Evolutionary conservation across 2,797 vertebrate genomes (phyloP).

Genomic region (Graptemys geographica): DNA sequence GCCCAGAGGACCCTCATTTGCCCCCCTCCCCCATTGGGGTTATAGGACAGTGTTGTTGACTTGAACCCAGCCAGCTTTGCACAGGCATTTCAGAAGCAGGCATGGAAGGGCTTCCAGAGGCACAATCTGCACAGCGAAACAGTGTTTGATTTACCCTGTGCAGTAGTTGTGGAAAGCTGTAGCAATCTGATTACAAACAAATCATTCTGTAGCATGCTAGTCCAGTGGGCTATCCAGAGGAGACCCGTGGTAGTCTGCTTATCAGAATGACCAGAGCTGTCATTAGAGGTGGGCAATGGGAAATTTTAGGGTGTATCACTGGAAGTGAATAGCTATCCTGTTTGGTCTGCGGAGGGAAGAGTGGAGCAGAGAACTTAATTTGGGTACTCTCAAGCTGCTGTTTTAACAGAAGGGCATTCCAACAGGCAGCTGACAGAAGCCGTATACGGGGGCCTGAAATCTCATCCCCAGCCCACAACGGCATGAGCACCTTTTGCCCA

Average conservation of each 20-base stretch:
- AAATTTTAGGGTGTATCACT: not conserved
- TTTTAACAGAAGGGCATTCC: slow-evolving; percentile 59
- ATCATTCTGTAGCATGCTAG: accelerated
- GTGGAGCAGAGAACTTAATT: slow-evolving; percentile 57
- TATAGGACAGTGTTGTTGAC: not conserved
- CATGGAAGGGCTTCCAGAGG: not conserved
- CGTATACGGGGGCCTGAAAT: slow-evolving; percentile 62
- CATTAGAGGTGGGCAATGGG: not conserved
- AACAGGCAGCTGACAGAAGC: slow-evolving; percentile 69
- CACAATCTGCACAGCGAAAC: not conserved
- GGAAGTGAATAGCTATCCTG: not conserved
- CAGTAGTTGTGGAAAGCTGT: not conserved
- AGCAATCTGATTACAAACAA: not conserved
- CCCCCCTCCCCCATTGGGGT: not conserved
- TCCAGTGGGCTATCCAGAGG: accelerated
- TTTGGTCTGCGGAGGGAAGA: not conserved
- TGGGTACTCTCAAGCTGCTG: slow-evolving; percentile 40
- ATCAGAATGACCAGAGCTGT: not conserved
- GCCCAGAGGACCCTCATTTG: not conserved
- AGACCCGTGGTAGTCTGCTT: accelerated
- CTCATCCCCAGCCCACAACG: slow-evolving; percentile 57
- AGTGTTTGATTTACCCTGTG: not conserved
- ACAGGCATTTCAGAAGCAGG: not conserved
- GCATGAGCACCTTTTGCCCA: slow-evolving; percentile 64
- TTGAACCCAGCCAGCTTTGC: not conserved